Evolutionary conservation across 2,113 vertebrate species (phyloP).

Genomic region (Zosterops borbonicus): DNA sequence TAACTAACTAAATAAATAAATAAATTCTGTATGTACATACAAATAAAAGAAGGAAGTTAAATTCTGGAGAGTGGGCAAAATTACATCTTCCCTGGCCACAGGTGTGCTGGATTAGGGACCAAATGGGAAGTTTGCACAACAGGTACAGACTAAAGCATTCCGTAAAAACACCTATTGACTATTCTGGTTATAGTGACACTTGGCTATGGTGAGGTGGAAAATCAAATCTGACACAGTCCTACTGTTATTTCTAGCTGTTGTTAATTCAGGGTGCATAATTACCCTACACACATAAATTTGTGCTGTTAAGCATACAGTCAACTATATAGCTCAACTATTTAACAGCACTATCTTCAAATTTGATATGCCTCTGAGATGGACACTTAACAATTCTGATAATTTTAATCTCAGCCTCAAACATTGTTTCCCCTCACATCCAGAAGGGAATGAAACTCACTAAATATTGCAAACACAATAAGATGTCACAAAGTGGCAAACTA

Average conservation of each 20-base stretch:
- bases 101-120: neutral
- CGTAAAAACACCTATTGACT: neutral
- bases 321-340: neutral
- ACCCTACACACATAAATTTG: neutral
- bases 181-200: neutral
- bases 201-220: neutral
- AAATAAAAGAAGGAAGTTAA: neutral
- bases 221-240: neutral
- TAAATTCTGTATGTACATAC: neutral
- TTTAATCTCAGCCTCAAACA: neutral
- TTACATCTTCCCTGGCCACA: neutral
- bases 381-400: neutral
- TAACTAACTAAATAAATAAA: too few species aligned
- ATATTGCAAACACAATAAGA: neutral
- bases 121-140: neutral
- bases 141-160: neutral
- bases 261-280: neutral
- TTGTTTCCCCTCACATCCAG: neutral
- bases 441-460: neutral
- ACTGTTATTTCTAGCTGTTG: neutral
- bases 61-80: neutral
- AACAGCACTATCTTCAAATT: neutral
- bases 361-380: neutral
- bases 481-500: neutral
- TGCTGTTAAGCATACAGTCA: neutral